These are phyloP conservation scores for Intellagama lesueurii DNA, from an alignment of 2,797 vertebrate species.

Conservation along the genomic window DNA sequence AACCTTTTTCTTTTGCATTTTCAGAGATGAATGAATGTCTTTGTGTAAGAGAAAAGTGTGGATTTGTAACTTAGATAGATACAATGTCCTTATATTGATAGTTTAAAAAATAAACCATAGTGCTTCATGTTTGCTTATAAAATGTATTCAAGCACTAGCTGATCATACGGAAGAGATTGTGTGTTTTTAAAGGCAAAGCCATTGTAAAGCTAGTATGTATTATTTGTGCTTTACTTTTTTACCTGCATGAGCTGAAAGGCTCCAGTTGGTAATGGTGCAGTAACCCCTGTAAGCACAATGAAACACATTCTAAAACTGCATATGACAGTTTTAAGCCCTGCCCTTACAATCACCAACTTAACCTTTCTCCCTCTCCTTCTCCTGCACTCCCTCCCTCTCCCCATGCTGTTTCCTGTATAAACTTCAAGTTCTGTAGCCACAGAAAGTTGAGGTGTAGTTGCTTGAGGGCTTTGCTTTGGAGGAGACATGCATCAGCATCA, in stretches of 20 bases:
- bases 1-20: background rate
- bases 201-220: no score
- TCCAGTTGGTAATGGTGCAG: no score
- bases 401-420: no score
- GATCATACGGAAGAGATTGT: background rate
- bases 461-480: no score
- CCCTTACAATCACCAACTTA: background rate
- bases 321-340: no score
- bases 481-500: no score
- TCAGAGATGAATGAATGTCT: background rate
- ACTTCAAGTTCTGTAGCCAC: background rate
- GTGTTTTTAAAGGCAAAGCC: background rate
- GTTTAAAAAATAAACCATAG: background rate
- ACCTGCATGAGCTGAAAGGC: no score
- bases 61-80: background rate
- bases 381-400: no score
- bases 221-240: background rate
- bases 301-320: background rate
- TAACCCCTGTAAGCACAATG: background rate
- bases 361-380: background rate
- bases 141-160: background rate
- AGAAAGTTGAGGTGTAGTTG: background rate
- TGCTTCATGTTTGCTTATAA: background rate
- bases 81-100: slow-evolving; percentile 38
- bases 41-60: background rate